Evolutionary conservation across 2,113 vertebrate species (phyloP).

Genomic region (Riparia riparia): DNA sequence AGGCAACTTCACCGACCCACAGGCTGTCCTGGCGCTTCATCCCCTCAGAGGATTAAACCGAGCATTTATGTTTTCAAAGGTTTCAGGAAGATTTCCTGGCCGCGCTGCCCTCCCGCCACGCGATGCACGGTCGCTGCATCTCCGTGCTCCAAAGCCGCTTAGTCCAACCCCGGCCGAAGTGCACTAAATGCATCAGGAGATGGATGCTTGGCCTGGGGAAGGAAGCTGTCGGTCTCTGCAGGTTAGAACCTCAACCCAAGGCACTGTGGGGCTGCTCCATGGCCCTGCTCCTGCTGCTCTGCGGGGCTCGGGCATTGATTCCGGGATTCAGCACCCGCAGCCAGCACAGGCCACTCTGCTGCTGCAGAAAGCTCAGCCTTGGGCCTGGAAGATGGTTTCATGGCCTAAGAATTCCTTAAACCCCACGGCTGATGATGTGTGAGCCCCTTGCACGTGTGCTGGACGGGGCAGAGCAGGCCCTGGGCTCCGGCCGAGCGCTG

Average conservation of each 20-base stretch:
- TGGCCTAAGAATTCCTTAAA: accelerated
- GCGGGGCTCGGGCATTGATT: accelerated
- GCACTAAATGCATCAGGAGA: not conserved
- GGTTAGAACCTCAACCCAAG: not conserved
- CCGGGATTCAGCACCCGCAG: accelerated
- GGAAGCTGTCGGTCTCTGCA: not conserved
- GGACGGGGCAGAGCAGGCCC: not conserved
- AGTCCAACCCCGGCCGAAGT: not conserved
- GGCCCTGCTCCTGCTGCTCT: accelerated
- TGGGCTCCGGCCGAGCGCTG: accelerated
- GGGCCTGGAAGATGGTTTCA: not conserved
- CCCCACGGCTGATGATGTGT: not conserved
- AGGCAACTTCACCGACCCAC: not conserved
- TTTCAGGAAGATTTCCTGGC: not conserved
- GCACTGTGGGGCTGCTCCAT: not conserved
- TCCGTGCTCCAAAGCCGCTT: constrained; percentile 29
- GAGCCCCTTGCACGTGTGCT: accelerated
- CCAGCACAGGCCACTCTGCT: not conserved
- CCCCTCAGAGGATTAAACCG: not conserved
- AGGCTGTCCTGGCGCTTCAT: not conserved
- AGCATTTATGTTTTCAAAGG: not conserved
- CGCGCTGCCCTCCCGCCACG: not conserved
- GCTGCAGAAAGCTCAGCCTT: not conserved
- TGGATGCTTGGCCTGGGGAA: not conserved
- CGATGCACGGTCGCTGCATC: not conserved